Conservation (phyloP, 2,888 invertebrate genomes). For the Serripes groenlandicus region DNA sequence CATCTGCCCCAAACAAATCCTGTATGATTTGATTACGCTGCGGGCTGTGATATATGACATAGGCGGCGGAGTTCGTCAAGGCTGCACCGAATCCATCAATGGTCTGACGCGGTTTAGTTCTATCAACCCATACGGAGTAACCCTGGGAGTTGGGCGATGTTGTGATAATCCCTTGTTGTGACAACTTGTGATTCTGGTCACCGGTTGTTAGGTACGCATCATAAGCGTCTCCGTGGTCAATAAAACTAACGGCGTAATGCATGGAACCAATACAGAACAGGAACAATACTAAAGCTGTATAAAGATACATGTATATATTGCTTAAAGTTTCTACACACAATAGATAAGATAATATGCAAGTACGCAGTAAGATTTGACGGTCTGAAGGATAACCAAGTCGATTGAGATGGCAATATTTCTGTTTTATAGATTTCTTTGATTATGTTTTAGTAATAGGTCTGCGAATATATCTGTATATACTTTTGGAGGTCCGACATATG, state of each 20-base stretch:
- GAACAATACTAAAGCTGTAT: too few relatives aligned
- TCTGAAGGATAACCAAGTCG: too few relatives aligned
- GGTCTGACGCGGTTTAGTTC: slow-evolving; percentile 57
- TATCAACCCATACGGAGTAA: slow-evolving; percentile 62
- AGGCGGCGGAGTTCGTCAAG: slow-evolving; percentile 69
- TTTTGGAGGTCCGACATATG: too few relatives aligned
- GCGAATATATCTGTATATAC: too few relatives aligned
- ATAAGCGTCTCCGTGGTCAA: slow-evolving; percentile 23
- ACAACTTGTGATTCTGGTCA: slow-evolving; percentile 56
- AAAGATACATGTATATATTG: too few relatives aligned
- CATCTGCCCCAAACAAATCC: slow-evolving; percentile 63
- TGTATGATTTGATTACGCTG: slow-evolving; percentile 65
- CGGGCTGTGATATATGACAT: slow-evolving; percentile 68
- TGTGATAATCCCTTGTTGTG: slow-evolving; percentile 34
- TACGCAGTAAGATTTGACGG: too few relatives aligned
- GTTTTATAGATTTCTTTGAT: too few relatives aligned
- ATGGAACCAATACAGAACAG: neutral
- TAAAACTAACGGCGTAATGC: neutral
- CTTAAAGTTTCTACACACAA: too few relatives aligned
- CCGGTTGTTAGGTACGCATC: slow-evolving; percentile 65
- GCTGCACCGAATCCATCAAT: slow-evolving; percentile 71
- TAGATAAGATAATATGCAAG: too few relatives aligned
- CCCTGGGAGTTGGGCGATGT: slow-evolving; percentile 37
- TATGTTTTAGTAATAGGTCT: too few relatives aligned
- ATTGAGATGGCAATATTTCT: too few relatives aligned